These are phyloP conservation scores for Hydrolagus affinis DNA, from an alignment of 2,113 vertebrate species.

Conservation along the genomic window DNA sequence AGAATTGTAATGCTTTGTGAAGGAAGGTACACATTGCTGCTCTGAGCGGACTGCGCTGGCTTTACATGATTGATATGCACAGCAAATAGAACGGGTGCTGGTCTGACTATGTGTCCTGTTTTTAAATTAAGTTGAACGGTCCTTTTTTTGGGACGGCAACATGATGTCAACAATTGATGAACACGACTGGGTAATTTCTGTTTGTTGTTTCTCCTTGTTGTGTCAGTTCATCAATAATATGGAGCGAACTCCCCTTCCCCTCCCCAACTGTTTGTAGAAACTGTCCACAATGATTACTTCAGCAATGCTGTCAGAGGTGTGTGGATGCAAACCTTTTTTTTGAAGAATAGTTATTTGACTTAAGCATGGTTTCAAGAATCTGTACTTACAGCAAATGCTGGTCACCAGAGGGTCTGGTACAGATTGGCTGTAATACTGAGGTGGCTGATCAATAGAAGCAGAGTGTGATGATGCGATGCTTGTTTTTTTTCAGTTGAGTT, in stretches of 20 bases:
- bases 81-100: constrained; percentile 44
- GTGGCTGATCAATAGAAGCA: no score
- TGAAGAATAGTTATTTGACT: no score
- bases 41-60: constrained; percentile 47
- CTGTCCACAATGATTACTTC: not conserved
- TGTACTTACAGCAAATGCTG: no score
- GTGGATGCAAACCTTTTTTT: not conserved
- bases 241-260: not conserved
- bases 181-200: constrained; percentile 54
- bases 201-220: constrained; percentile 40
- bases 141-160: constrained; percentile 47
- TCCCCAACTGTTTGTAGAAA: not conserved
- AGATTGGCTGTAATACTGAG: no score
- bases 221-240: not conserved
- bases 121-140: constrained; percentile 51
- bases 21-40: constrained; percentile 49
- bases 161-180: constrained; percentile 59
- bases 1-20: constrained; percentile 46
- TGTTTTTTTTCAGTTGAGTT: no score
- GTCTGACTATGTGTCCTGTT: constrained; percentile 46
- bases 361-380: no score
- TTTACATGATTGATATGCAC: constrained; percentile 58
- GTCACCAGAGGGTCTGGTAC: no score
- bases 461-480: no score
- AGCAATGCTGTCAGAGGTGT: not conserved